Evolutionary conservation across 2,113 vertebrate genomes (phyloP).

Genomic region (human): DNA sequence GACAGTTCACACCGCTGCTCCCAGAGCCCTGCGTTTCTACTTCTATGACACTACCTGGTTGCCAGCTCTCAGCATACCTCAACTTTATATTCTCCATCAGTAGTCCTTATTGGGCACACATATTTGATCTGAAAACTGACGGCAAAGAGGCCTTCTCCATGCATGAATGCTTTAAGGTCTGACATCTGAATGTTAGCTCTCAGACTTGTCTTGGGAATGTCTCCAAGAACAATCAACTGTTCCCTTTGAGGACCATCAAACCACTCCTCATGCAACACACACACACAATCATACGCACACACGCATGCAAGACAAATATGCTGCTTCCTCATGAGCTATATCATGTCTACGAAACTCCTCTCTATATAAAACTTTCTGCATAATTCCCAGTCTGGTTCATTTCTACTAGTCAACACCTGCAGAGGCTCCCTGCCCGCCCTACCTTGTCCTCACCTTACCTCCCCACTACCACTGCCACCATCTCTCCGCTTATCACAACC

Average conservation of each 20-base stretch:
- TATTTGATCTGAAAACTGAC: not conserved
- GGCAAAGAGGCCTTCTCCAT: not conserved
- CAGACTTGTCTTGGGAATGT: not conserved
- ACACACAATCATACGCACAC: not conserved
- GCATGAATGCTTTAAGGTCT: not conserved
- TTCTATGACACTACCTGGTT: accelerated
- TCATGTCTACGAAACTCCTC: accelerated
- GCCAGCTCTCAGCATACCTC: not conserved
- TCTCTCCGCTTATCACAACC: not conserved
- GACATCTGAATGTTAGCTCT: not conserved
- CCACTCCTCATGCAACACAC: not conserved
- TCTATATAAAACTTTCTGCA: too few relatives aligned
- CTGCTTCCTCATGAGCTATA: not conserved
- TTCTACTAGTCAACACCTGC: not conserved
- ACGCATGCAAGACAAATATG: not conserved
- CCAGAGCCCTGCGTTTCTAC: not conserved
- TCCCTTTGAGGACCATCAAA: not conserved
- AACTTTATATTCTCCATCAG: not conserved
- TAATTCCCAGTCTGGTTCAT: not conserved
- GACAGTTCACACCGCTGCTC: not conserved
- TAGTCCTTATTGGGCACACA: not conserved
- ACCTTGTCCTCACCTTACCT: too few relatives aligned
- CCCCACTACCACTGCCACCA: not conserved
- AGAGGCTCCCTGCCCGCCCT: too few relatives aligned
- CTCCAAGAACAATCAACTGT: not conserved